Conservation (phyloP, 2,797 vertebrate genomes). For the Nyctalus aviator region DNA sequence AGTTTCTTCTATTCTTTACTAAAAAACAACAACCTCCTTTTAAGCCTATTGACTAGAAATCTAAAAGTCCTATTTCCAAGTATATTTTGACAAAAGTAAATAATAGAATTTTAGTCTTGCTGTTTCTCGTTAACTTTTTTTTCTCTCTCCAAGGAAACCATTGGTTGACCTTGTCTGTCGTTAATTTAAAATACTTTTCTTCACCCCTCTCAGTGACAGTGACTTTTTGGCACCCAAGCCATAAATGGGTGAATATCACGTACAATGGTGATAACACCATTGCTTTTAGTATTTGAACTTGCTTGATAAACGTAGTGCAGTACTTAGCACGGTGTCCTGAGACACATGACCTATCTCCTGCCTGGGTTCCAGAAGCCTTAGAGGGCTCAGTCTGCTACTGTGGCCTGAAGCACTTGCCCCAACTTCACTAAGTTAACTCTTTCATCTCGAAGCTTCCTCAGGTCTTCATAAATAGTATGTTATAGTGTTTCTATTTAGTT, state of each 20-base stretch:
- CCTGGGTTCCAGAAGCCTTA: not conserved
- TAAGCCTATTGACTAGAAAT: constrained; percentile 48
- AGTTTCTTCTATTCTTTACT: constrained; percentile 27
- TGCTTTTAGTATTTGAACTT: not conserved
- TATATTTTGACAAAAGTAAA: constrained; percentile 23
- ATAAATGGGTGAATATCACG: not conserved
- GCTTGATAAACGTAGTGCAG: not conserved
- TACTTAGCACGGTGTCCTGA: not conserved
- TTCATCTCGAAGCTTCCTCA: not conserved
- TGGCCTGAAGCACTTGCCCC: not conserved
- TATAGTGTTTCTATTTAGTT: not conserved
- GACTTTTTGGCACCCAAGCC: not conserved
- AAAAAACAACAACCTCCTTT: not conserved
- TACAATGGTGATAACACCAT: not conserved
- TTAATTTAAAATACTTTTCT: not conserved
- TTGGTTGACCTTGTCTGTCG: not conserved
- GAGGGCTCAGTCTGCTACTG: not conserved
- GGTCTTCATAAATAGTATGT: not conserved
- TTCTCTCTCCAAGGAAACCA: not conserved
- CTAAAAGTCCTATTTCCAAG: constrained; percentile 58
- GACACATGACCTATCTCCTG: not conserved
- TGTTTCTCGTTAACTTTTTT: constrained; percentile 32
- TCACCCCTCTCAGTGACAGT: not conserved
- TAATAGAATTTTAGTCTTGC: not conserved
- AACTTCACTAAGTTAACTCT: not conserved